Percentiles rank a stretch among this genome's conserved stretches.
phyloP scores from a whole-genome alignment of 2,113 vertebrate genomes.

The Macquaria ambigua region DNA sequence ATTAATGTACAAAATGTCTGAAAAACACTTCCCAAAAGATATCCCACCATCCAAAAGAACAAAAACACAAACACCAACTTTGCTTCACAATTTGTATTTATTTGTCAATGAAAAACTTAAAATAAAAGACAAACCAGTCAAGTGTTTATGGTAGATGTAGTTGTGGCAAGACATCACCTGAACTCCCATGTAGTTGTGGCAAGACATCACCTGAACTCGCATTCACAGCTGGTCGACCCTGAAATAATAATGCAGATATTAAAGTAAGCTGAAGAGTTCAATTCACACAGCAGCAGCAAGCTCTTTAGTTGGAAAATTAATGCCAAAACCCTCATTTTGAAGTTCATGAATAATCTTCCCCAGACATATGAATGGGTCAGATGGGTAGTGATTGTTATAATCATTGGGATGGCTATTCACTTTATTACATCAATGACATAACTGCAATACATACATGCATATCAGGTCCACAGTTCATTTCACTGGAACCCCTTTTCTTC shows the following conservation, averaged over 20 bases:
- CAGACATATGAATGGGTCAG: constrained; percentile 77
- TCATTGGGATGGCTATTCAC: constrained; percentile 77
- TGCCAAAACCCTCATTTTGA: constrained; percentile 76
- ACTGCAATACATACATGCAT: constrained; percentile 16
- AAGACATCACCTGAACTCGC: background rate
- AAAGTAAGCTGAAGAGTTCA: background rate
- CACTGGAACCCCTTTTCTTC: background rate
- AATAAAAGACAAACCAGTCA: constrained; percentile 9
- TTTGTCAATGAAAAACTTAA: background rate
- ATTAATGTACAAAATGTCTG: background rate
- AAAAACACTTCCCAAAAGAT: background rate
- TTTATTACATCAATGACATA: background rate
- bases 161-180: background rate
- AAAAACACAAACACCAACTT: background rate
- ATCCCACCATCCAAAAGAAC: background rate
- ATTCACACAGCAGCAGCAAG: background rate
- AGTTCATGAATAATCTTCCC: constrained; percentile 72
- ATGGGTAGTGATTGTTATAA: constrained; percentile 87
- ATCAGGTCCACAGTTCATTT: background rate
- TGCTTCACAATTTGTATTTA: constrained; percentile 7
- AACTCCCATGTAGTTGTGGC: background rate
- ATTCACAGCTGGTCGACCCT: constrained; percentile 14
- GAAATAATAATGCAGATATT: constrained; percentile 17
- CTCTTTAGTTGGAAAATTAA: background rate
- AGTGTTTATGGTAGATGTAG: background rate